Conservation (phyloP, 2,888 invertebrate genomes). For the Pollenia amentaria region DNA sequence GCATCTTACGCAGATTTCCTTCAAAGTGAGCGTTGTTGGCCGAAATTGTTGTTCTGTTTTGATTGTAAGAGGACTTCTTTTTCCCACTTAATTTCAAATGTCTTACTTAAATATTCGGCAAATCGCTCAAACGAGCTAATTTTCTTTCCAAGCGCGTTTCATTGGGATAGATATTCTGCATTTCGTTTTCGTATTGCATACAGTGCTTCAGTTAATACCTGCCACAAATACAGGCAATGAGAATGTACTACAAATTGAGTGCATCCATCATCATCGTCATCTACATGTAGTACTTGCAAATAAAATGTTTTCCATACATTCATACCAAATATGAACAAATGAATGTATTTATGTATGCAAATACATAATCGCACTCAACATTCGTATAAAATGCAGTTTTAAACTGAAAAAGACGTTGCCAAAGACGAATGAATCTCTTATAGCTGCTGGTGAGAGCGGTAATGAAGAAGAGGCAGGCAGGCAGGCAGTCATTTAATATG, state of each 20-base stretch:
- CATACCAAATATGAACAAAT: neutral
- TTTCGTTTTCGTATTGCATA: neutral
- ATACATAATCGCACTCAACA: constrained; percentile 36
- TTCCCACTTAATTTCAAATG: neutral
- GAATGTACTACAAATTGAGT: constrained; percentile 28
- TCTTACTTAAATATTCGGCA: neutral
- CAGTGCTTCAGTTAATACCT: constrained; percentile 15
- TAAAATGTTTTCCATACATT: constrained; percentile 33
- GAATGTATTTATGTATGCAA: constrained; percentile 6
- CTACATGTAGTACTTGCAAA: constrained; percentile 22
- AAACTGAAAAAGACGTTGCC: constrained; percentile 43
- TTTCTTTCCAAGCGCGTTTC: constrained; percentile 60
- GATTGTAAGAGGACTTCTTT: too few relatives aligned
- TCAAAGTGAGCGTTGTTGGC: too few relatives aligned
- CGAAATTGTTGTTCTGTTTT: too few relatives aligned
- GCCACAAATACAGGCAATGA: constrained; percentile 36
- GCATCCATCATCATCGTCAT: constrained; percentile 24
- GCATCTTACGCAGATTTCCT: too few relatives aligned
- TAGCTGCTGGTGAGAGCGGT: neutral
- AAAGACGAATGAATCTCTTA: constrained; percentile 22
- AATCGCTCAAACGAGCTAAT: constrained; percentile 56
- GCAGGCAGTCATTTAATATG: constrained; percentile 64
- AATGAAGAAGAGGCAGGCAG: neutral
- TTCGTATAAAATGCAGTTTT: constrained; percentile 50
- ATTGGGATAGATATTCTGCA: constrained; percentile 41